Evolutionary conservation across 2,888 invertebrate genomes (phyloP), one percentile per base, ranked within the genome.

Genomic region (Endomychus coccineus): DNA sequence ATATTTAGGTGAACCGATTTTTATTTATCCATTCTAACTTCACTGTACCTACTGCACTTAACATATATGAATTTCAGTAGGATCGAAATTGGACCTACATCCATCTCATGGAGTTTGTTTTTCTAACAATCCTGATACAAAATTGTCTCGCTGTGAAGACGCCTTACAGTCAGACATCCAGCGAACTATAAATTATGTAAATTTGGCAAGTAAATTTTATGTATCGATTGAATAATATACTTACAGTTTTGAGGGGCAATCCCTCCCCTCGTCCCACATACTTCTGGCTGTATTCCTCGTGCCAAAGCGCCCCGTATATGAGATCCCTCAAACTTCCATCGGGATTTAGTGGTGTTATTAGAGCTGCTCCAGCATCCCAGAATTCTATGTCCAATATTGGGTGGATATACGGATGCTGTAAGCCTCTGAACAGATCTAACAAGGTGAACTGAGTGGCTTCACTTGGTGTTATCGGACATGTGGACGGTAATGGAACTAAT

Each of bases 361-460:
- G 71, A 38, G 89, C 75, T 16, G 78, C 84, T 27, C 70, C 65
- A 2, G 71, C 73, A 40, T 74, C 73, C 62, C 78, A 74, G 58
- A 91, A 80, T 55, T 89, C 89, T 46, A 92, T 70, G 58, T 91
- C 89, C 51, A 90, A 69, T 15, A 91, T 81, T 0, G 92, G 92
- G 66, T 86, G 89, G 47, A 94, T 85, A 62, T 91, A 92, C 0
- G 94, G 92, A 66, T 94, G 92, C 62, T 92, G 90, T 24, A 90
- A 72, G 6, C 84, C 82, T 34, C 86, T 75, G 58, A 92, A 85
- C 47, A 92, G 69, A 59, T 89, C 85, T 67, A 85, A 74, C 24
- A 91, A 73, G 22, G 79, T 74, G 21, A 73, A 73, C 35, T 79
- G 71, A 1, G 83, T 83, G 19, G 75, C 68, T 13, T 77, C 73